Conservation (phyloP, 2,113 vertebrate species). For the Abramis brama region DNA sequence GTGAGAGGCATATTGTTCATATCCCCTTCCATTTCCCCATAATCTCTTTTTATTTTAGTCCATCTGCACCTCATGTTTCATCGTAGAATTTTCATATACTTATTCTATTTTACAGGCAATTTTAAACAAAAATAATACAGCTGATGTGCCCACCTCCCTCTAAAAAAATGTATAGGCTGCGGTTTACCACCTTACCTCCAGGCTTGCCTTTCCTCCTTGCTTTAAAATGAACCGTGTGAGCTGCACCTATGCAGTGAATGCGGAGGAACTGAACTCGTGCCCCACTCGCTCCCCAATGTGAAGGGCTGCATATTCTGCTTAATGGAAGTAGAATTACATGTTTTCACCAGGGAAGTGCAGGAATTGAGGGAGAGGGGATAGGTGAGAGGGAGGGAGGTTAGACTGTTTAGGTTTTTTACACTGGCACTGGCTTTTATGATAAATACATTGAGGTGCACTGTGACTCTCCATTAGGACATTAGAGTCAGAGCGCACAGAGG, state of each 20-base stretch:
- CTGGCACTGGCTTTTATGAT: slow-evolving; percentile 53
- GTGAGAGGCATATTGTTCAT: neutral
- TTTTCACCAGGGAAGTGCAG: slow-evolving; percentile 54
- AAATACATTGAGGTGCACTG: slow-evolving; percentile 50
- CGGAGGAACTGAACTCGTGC: slow-evolving; percentile 58
- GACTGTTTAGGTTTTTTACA: slow-evolving; percentile 52
- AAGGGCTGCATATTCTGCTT: slow-evolving; percentile 63
- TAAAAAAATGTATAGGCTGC: slow-evolving; percentile 30
- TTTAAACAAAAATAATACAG: slow-evolving; percentile 56
- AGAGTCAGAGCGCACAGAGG: slow-evolving; percentile 45
- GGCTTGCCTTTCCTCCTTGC: slow-evolving; percentile 49
- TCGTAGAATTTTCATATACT: slow-evolving; percentile 18
- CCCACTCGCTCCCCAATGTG: slow-evolving; percentile 56
- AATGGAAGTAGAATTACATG: slow-evolving; percentile 62
- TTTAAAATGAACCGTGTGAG: slow-evolving; percentile 52
- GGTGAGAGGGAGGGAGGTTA: slow-evolving; percentile 36
- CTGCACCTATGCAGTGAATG: slow-evolving; percentile 49
- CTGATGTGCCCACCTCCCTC: neutral
- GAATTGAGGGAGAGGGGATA: slow-evolving; percentile 11
- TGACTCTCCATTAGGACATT: slow-evolving; percentile 48
- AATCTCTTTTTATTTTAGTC: neutral
- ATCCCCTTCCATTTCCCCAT: neutral
- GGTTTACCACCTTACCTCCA: slow-evolving; percentile 57
- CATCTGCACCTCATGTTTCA: slow-evolving; percentile 41
- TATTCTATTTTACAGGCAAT: neutral